A percentile compares a stretch with the other conserved stretches of the same genome.
Evolutionary conservation across 2,888 invertebrate genomes (phyloP).

Genomic region (Ornithoptera alexandrae): DNA sequence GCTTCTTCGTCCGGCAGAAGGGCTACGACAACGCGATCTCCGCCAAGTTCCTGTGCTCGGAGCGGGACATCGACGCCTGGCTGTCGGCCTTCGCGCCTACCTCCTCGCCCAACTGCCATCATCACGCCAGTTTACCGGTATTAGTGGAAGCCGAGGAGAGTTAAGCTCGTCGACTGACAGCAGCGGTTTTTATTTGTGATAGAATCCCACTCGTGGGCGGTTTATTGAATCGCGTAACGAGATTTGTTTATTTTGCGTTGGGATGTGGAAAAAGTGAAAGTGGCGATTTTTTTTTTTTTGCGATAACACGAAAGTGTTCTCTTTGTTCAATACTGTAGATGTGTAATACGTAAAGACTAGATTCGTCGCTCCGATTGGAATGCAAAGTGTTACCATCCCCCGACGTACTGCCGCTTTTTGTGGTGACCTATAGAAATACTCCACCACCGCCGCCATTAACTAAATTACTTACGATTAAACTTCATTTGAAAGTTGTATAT

Average conservation of each 20-base stretch:
- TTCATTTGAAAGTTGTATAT: background rate
- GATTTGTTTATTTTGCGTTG: constrained; percentile 68
- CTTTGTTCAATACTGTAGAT: constrained; percentile 41
- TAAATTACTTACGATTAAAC: no score
- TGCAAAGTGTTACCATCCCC: constrained; percentile 15
- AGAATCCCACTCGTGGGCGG: constrained; percentile 39
- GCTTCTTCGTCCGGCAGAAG: constrained; percentile 80
- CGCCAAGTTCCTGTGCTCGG: constrained; percentile 80
- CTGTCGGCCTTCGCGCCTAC: constrained; percentile 78
- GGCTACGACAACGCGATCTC: constrained; percentile 82
- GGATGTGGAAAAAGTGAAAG: constrained; percentile 70
- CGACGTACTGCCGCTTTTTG: no score
- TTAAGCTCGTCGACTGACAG: constrained; percentile 45
- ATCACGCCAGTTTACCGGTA: constrained; percentile 78
- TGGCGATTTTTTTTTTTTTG: constrained; percentile 49
- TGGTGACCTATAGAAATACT: no score
- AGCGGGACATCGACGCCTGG: constrained; percentile 81
- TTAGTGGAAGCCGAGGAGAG: constrained; percentile 81
- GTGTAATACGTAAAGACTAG: constrained; percentile 40
- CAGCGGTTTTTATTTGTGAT: constrained; percentile 45
- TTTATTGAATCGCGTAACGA: constrained; percentile 47
- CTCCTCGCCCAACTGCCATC: constrained; percentile 68
- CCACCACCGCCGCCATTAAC: no score
- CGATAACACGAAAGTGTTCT: constrained; percentile 59
- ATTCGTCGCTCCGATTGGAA: constrained; percentile 40